Conservation (phyloP, 2,888 invertebrate genomes). For the Cephalotes varians region DNA sequence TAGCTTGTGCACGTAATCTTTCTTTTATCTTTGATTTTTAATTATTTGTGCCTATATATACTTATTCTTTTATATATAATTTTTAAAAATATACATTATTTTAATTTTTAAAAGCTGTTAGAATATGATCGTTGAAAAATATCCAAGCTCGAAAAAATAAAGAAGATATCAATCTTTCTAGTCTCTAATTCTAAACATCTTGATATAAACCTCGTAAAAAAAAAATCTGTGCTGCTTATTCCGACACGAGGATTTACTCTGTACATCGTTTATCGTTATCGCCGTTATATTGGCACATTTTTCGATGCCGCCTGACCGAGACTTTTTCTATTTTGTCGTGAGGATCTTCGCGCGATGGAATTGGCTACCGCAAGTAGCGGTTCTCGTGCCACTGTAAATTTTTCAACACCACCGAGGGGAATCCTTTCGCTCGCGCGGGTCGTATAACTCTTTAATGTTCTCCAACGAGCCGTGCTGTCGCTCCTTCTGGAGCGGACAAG, state of each 20-base stretch:
- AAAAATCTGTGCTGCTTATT: background rate
- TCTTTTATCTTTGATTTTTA: no score
- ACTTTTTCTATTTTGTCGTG: background rate
- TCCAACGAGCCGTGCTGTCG: conserved; percentile 51
- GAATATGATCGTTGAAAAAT: background rate
- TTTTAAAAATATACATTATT: background rate
- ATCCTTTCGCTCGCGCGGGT: conserved; percentile 50
- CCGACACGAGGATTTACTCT: background rate
- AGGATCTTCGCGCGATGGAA: conserved; percentile 41
- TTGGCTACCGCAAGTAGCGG: conserved; percentile 56
- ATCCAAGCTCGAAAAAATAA: background rate
- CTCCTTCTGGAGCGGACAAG: conserved; percentile 24
- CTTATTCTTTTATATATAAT: background rate
- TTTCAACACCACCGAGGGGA: conserved; percentile 57
- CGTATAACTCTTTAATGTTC: conserved; percentile 71
- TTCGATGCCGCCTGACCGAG: conserved; percentile 23
- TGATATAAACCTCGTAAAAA: no score
- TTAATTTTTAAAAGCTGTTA: background rate
- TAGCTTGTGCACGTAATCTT: no score
- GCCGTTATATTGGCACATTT: background rate
- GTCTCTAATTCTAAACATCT: background rate
- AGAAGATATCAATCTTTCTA: background rate
- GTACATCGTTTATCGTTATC: background rate
- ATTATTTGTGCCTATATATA: no score
- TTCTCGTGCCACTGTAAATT: conserved; percentile 63